phyloP scores from a whole-genome alignment of 1,140 invertebrate genomes.

The Brachionus paranguensis region DNA sequence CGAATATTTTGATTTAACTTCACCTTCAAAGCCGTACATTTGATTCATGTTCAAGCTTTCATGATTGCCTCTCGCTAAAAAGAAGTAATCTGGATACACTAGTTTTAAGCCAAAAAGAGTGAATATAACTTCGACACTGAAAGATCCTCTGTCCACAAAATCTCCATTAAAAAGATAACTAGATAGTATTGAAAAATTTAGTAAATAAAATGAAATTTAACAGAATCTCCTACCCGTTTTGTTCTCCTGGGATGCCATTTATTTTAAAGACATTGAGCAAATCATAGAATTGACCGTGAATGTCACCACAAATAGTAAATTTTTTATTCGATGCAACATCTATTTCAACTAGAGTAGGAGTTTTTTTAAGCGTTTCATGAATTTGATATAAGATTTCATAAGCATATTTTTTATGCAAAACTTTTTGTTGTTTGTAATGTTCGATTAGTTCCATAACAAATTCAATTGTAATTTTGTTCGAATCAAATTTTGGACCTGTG shows the following conservation, averaged over 20 bases:
- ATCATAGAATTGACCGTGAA: slow-evolving; percentile 98
- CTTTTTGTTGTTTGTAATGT: slow-evolving; percentile 82
- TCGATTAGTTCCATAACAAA: slow-evolving; percentile 75
- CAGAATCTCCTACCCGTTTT: slow-evolving; percentile 60
- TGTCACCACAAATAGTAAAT: slow-evolving; percentile 99
- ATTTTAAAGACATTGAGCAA: slow-evolving; percentile 94
- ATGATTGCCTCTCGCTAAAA: slow-evolving; percentile 95
- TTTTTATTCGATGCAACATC: slow-evolving; percentile 72
- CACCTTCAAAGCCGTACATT: slow-evolving; percentile 97
- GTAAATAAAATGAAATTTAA: too few species aligned
- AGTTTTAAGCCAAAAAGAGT: slow-evolving; percentile 93
- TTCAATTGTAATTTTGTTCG: slow-evolving; percentile 69
- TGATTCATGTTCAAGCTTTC: slow-evolving; percentile 97
- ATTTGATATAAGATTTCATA: slow-evolving; percentile 68
- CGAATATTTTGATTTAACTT: slow-evolving; percentile 88
- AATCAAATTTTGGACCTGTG: slow-evolving; percentile 77
- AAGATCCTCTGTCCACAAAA: slow-evolving; percentile 97
- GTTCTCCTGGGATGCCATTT: slow-evolving; percentile 86
- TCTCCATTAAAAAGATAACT: slow-evolving; percentile 87
- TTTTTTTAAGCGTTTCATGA: slow-evolving; percentile 13
- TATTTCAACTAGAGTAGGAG: slow-evolving; percentile 65
- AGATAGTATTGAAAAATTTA: neutral
- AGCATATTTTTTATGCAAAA: slow-evolving; percentile 91
- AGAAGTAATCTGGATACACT: slow-evolving; percentile 92
- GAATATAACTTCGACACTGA: slow-evolving; percentile 98